Evolutionary conservation across 1,140 invertebrate genomes (phyloP).

Genomic region (Eriosoma lanigerum): DNA sequence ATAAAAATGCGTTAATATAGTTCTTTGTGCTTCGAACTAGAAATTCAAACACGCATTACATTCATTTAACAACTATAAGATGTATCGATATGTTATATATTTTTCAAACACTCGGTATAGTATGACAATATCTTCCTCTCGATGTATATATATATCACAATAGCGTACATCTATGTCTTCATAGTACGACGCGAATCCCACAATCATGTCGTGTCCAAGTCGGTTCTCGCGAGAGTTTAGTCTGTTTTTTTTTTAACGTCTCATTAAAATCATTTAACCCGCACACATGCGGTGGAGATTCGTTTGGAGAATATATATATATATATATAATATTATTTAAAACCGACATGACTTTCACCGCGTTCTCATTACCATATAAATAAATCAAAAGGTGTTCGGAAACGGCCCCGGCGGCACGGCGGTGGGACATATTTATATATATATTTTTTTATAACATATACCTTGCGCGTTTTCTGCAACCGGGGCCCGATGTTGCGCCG

Average conservation of each 20-base stretch:
- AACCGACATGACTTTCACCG: constrained; percentile 34
- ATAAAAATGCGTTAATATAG: too few species aligned
- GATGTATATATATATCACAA: too few species aligned
- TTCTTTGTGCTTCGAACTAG: too few species aligned
- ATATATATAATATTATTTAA: neutral
- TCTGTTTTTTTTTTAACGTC: neutral
- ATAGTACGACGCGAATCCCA: neutral
- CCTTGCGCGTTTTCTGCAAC: too few species aligned
- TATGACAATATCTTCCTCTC: too few species aligned
- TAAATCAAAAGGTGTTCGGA: constrained; percentile 34
- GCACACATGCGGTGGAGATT: constrained; percentile 9
- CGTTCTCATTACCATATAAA: constrained; percentile 37
- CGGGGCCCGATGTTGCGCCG: too few species aligned
- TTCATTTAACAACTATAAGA: too few species aligned
- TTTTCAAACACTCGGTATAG: too few species aligned
- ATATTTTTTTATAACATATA: neutral
- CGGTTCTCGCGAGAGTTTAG: neutral
- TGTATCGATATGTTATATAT: too few species aligned
- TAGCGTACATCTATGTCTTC: too few species aligned
- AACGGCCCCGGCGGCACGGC: constrained; percentile 4
- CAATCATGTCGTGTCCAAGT: constrained; percentile 13
- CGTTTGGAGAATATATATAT: neutral
- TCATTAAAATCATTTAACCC: constrained; percentile 41
- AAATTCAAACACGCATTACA: too few species aligned
- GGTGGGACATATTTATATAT: neutral